Evolutionary conservation across 2,888 invertebrate genomes (phyloP), one percentile per base, ranked within the genome.

Genomic region (Leptogaster cylindrica): DNA sequence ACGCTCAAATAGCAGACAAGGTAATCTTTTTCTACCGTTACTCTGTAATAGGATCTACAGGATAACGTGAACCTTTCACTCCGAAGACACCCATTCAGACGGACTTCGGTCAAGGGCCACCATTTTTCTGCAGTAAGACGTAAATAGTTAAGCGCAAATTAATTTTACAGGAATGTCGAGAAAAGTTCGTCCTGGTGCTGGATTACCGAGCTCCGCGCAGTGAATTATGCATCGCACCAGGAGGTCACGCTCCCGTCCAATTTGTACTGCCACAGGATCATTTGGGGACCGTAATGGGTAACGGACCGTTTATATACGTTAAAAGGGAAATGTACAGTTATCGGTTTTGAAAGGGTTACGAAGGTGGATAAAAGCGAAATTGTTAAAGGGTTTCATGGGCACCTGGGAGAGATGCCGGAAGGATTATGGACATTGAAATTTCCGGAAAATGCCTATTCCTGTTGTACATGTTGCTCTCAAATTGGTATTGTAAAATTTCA

Each of bases 101-200:
- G n/a, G n/a, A n/a, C n/a, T n/a, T n/a, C n/a, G n/a, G n/a, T n/a
- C n/a, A n/a, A n/a, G n/a, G n/a, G n/a, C n/a, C n/a, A n/a, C n/a
- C n/a, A n/a, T n/a, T n/a, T n/a, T n/a, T n/a, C n/a, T n/a, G n/a
- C n/a, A n/a, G n/a, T n/a, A 5, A 18, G 20, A 20, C 18, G 16
- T 16, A 12, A 46, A 46, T 39, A 23, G 41, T 41, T 58, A 39
- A 50, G 20, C 4, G 36, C 14, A 48, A 65, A 65, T 36, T 46
- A 65, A 50, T 65, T 65, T 39, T 50, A n/a, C n/a, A n/a, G 18
- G 18, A 39, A 65, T 50, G 25, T 50, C 5, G n/a, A 65, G 50
- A 23, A 16, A 65, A 18, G 41, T 14, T 39, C 31, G 33, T 20
- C 27, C 10, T 14, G 27, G 14, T 23, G n/a, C 25, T 58, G 39